These are phyloP conservation scores for Trichonephila clavipes DNA, from an alignment of 1,140 invertebrate genomes.

Conservation along the genomic window DNA sequence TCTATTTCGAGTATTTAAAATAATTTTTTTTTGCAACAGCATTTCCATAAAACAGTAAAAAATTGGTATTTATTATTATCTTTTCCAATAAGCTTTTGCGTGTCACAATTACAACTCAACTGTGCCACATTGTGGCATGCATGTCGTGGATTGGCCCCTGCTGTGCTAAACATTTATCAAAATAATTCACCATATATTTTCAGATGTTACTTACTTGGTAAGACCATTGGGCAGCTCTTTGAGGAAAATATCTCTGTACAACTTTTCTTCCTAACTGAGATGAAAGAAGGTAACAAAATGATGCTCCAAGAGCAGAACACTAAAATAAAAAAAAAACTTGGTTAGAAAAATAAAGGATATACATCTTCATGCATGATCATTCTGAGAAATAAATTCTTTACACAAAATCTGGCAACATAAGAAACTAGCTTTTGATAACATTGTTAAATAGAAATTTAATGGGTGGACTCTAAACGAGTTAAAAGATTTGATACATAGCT, in stretches of 20 bases:
- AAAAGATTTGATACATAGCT: too few species aligned
- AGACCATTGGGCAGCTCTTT: constrained; percentile 92
- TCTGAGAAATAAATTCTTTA: background rate
- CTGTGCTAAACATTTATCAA: background rate
- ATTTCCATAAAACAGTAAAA: too few species aligned
- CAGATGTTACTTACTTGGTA: constrained; percentile 84
- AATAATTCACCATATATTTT: background rate
- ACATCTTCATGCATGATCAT: background rate
- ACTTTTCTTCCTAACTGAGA: constrained; percentile 92
- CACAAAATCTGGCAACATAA: background rate
- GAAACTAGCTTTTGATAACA: too few species aligned
- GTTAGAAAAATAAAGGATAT: background rate
- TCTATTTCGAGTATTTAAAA: too few species aligned
- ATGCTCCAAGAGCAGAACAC: constrained; percentile 97
- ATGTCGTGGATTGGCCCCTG: too few species aligned
- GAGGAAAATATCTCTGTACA: constrained; percentile 93
- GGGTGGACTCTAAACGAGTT: too few species aligned
- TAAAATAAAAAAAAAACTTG: constrained; percentile 76
- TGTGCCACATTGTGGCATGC: too few species aligned
- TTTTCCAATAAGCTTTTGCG: too few species aligned
- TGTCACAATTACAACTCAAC: too few species aligned
- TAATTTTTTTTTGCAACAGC: too few species aligned
- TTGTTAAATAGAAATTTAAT: too few species aligned
- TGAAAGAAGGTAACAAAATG: constrained; percentile 96
- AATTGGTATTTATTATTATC: too few species aligned